These are phyloP conservation scores for Lithophane ornitopus DNA, from an alignment of 2,888 invertebrate species.

Conservation along the genomic window DNA sequence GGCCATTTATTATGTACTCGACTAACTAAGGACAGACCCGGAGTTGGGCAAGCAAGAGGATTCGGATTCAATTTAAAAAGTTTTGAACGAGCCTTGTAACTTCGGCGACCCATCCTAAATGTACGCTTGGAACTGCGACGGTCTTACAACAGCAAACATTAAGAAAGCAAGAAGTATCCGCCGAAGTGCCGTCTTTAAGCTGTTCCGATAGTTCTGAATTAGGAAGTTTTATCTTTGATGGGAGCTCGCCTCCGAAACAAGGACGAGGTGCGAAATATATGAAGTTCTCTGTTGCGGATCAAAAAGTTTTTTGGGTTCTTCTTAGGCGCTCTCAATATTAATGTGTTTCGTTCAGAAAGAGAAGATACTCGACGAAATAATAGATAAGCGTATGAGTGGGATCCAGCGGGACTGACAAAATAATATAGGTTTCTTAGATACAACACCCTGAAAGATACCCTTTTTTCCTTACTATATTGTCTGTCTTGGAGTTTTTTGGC, in stretches of 20 bases:
- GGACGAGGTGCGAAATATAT: constrained; percentile 44
- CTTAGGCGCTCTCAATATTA: constrained; percentile 34
- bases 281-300: constrained; percentile 24
- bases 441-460: constrained; percentile 26
- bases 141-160: constrained; percentile 63
- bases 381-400: constrained; percentile 21
- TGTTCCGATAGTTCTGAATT: constrained; percentile 60
- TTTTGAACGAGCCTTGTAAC: constrained; percentile 74
- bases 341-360: constrained; percentile 13
- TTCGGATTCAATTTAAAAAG: constrained; percentile 84
- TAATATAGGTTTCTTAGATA: constrained; percentile 32
- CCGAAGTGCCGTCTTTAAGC: constrained; percentile 53
- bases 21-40: constrained; percentile 66
- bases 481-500: constrained; percentile 41
- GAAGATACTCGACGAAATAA: constrained; percentile 36
- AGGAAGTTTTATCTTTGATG: constrained; percentile 62
- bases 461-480: constrained; percentile 43
- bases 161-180: constrained; percentile 61
- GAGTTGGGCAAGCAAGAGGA: constrained; percentile 68
- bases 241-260: constrained; percentile 23
- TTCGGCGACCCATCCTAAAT: constrained; percentile 68
- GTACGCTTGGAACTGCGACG: constrained; percentile 67
- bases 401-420: constrained; percentile 18
- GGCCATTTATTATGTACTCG: constrained; percentile 79
- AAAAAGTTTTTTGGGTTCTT: constrained; percentile 23